Conservation (phyloP, 2,888 invertebrate species). For the Eutolmus rufibarbis region DNA sequence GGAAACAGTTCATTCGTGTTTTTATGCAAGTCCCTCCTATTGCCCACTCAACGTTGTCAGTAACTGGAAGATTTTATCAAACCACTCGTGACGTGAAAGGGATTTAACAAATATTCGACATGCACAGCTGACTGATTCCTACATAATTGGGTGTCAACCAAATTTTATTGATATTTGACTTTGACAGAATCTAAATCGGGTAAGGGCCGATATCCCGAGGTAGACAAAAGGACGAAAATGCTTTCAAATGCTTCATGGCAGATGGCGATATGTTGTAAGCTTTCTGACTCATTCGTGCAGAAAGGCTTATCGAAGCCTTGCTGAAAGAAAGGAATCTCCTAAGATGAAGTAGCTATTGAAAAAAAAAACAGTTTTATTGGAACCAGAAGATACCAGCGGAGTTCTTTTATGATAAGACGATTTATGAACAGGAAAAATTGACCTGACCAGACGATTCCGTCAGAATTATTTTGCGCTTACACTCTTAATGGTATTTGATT, state of each 20-base stretch:
- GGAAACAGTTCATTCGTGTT: not conserved
- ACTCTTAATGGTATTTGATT: not conserved
- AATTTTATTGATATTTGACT: constrained; percentile 44
- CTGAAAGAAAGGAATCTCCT: constrained; percentile 27
- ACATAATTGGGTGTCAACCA: constrained; percentile 42
- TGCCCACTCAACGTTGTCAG: not conserved
- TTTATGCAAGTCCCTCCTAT: not conserved
- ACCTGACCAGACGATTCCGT: not conserved
- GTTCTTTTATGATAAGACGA: constrained; percentile 26
- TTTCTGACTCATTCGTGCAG: constrained; percentile 36
- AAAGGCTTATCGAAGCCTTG: constrained; percentile 33
- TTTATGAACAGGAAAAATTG: constrained; percentile 36
- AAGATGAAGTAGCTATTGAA: constrained; percentile 40
- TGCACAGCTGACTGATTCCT: constrained; percentile 43
- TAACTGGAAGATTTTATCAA: constrained; percentile 33
- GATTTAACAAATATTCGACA: constrained; percentile 44
- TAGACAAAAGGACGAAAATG: constrained; percentile 34
- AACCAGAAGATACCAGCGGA: not conserved
- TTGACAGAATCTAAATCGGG: constrained; percentile 42
- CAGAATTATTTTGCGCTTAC: not conserved
- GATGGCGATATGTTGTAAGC: constrained; percentile 33
- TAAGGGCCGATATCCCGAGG: constrained; percentile 33
- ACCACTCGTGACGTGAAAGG: constrained; percentile 38
- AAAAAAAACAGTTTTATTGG: constrained; percentile 13
- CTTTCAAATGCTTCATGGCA: constrained; percentile 29